Conservation (phyloP, 1,140 invertebrate species). For the Drosophila pandora region DNA sequence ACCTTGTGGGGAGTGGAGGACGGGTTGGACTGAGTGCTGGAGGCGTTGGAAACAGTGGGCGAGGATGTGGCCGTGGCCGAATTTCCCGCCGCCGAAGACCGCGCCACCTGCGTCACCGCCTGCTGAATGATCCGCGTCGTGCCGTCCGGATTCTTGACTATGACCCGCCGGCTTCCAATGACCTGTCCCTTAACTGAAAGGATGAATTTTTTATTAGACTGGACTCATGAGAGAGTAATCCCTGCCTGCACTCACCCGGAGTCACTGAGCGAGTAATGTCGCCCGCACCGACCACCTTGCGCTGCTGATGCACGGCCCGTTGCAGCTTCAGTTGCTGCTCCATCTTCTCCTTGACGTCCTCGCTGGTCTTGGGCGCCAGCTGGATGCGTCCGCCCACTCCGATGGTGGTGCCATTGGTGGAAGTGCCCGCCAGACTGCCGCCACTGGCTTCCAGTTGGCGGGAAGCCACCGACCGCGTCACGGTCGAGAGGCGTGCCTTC, state of each 20-base stretch:
- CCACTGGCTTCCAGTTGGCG: constrained; percentile 60
- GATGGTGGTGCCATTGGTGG: constrained; percentile 28
- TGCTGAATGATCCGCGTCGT: constrained; percentile 90
- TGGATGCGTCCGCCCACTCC: constrained; percentile 61
- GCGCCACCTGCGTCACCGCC: constrained; percentile 72
- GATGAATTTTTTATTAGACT: not conserved
- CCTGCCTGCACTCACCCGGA: constrained; percentile 39
- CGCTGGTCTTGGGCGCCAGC: constrained; percentile 70
- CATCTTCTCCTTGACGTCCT: constrained; percentile 95
- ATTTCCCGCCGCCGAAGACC: constrained; percentile 23
- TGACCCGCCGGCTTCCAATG: constrained; percentile 85
- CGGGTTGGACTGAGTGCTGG: constrained; percentile 32
- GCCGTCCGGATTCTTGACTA: constrained; percentile 92
- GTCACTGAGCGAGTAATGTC: constrained; percentile 52
- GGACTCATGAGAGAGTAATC: not conserved
- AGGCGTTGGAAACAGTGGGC: constrained; percentile 21
- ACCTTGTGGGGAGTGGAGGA: constrained; percentile 90
- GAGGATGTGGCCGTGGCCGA: constrained; percentile 64
- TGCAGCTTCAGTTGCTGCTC: constrained; percentile 95
- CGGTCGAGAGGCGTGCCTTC: constrained; percentile 88
- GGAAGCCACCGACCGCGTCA: constrained; percentile 86
- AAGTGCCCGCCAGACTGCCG: constrained; percentile 13
- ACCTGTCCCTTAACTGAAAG: constrained; percentile 69
- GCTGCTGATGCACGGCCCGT: constrained; percentile 92
- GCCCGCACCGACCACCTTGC: constrained; percentile 84